Evolutionary conservation across 1,140 invertebrate species (phyloP).

Genomic region (Antheraea mylitta): DNA sequence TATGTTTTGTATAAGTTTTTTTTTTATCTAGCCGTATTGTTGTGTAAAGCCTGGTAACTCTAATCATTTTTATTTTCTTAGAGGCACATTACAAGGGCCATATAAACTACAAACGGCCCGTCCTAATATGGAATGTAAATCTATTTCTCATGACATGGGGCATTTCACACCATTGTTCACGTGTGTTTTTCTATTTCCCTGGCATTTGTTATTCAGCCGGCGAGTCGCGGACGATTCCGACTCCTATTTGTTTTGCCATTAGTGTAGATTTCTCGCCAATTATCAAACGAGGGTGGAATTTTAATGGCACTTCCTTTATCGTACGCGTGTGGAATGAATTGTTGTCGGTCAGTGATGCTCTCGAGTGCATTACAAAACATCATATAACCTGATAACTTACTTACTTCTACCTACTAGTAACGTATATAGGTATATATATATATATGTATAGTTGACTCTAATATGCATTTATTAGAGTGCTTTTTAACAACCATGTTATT

Average conservation of each 20-base stretch:
- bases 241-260: not conserved
- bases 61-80: too few species aligned
- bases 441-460: too few species aligned
- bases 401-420: too few species aligned
- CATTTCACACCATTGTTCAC: not conserved
- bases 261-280: constrained; percentile 1
- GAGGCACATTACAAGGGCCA: too few species aligned
- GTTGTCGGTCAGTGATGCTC: not conserved
- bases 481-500: too few species aligned
- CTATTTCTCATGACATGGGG: not conserved
- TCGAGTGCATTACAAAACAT: not conserved
- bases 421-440: too few species aligned
- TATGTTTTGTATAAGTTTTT: too few species aligned
- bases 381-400: too few species aligned
- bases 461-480: too few species aligned
- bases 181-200: not conserved
- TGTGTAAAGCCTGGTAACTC: too few species aligned
- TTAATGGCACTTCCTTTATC: not conserved
- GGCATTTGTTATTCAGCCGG: not conserved
- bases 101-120: too few species aligned
- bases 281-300: constrained; percentile 2
- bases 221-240: not conserved
- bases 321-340: not conserved
- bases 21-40: too few species aligned
- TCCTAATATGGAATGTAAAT: not conserved